phyloP scores from a whole-genome alignment of 1,140 invertebrate species.

The Lepidotrigona ventralis region DNA sequence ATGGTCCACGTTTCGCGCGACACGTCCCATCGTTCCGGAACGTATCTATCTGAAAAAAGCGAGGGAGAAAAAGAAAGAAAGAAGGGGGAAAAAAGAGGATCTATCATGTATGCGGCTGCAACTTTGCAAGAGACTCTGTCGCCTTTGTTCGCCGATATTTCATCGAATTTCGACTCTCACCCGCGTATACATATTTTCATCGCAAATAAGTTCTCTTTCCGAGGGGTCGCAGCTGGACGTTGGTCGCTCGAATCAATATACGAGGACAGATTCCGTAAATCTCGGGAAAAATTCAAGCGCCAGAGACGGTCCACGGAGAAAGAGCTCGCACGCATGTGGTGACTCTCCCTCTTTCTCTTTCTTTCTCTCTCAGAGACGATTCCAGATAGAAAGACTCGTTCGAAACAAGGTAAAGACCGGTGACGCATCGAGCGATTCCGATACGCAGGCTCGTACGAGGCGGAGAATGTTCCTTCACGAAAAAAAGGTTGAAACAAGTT shows the following conservation, averaged over 20 bases:
- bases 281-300: background rate
- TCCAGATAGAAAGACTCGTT: background rate
- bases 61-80: accelerated
- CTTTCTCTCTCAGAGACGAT: no score
- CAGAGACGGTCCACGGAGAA: background rate
- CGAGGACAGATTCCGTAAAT: background rate
- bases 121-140: background rate
- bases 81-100: background rate
- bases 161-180: background rate
- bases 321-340: background rate
- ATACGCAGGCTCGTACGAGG: background rate
- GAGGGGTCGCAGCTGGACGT: background rate
- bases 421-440: background rate
- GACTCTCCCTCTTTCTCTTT: background rate
- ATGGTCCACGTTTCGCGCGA: background rate
- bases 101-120: background rate
- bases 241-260: background rate
- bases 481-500: conserved; percentile 42
- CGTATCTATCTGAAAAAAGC: background rate
- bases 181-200: background rate
- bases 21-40: background rate
- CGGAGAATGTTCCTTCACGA: conserved; percentile 27
- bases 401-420: background rate
- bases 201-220: background rate
- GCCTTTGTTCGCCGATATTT: background rate